These are phyloP conservation scores for Prunella fulvescens DNA, from an alignment of 2,113 vertebrate species.

Conservation along the genomic window DNA sequence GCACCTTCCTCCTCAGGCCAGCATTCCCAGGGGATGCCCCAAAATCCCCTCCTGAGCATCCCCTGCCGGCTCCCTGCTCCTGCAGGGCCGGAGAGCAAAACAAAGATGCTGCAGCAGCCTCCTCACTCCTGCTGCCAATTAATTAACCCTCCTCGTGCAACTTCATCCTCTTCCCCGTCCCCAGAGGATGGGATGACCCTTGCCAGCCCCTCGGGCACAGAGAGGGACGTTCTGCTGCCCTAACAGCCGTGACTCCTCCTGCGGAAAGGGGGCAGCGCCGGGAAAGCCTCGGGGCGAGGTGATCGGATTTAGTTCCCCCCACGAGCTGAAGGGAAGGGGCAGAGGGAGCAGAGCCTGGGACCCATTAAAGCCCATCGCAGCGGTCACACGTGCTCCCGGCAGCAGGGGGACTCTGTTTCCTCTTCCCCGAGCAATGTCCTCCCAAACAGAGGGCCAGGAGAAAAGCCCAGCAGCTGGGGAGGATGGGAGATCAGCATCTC, in stretches of 20 bases:
- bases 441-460: not conserved
- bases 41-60: not conserved
- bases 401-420: not conserved
- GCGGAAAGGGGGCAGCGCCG: not conserved
- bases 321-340: not conserved
- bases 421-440: not conserved
- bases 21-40: not conserved
- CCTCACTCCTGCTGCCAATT: not conserved
- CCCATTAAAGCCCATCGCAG: not conserved
- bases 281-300: not conserved
- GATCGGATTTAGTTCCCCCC: not conserved
- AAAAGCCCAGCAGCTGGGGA: not conserved
- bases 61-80: accelerated
- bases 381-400: not conserved
- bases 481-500: no score
- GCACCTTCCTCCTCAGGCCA: not conserved
- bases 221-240: not conserved
- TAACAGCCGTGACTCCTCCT: not conserved
- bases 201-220: accelerated
- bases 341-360: not conserved
- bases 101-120: not conserved
- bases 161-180: accelerated
- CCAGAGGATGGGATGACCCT: not conserved
- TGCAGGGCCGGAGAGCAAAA: not conserved
- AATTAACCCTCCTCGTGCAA: accelerated